Evolutionary conservation across 2,888 invertebrate genomes (phyloP), one percentile per base, ranked within the genome.

Genomic region (Cremastinae sp.): DNA sequence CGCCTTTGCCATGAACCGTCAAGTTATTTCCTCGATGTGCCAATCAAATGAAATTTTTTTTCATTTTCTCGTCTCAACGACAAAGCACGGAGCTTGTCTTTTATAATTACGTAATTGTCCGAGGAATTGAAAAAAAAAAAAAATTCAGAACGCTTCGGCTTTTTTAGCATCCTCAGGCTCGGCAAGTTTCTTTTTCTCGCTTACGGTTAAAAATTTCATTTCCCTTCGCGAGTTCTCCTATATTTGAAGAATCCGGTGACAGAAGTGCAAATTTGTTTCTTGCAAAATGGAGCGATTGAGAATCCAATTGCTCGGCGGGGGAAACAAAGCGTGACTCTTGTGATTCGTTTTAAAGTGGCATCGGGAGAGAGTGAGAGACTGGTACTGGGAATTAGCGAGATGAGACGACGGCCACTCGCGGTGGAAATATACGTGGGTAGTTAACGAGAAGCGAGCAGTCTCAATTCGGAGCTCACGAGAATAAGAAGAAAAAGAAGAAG

Each of bases 341-440:
- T 54, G 34, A 54, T 54, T 54, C 34, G 54, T 28, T 28, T 28
- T 28, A 28, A 28, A 28, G 28, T 54, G 45, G 45, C 41, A 59
- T 59, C 22, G 9, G 45, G 59, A 45, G 59, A 14, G 18, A 22
- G 14, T 43, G 59, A 7, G 12, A 20, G n/a, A 41, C 12, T 2
- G 20, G 16, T 12, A 18, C 10, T 16, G 56, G 16, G 43, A 12
- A 20, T 20, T 22, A 34, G 47, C 22, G 20, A 18, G 34, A 16
- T 47, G 12, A 49, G 72, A 74, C 66, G 68, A 53, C 66, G 68
- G 59, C 71, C 64, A 64, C 61, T 38, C 64, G n/a, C n/a, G 56
- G 69, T 72, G 58, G 65, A 47, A 73, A 65, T 43, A 43, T 38
- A 66, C 54, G 72, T 75, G 62, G 75, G 72, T 47, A 45, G 64